Evolutionary conservation across 2,888 invertebrate species (phyloP), one percentile per base, ranked within the genome.

Genomic region (Hypena proboscidalis): DNA sequence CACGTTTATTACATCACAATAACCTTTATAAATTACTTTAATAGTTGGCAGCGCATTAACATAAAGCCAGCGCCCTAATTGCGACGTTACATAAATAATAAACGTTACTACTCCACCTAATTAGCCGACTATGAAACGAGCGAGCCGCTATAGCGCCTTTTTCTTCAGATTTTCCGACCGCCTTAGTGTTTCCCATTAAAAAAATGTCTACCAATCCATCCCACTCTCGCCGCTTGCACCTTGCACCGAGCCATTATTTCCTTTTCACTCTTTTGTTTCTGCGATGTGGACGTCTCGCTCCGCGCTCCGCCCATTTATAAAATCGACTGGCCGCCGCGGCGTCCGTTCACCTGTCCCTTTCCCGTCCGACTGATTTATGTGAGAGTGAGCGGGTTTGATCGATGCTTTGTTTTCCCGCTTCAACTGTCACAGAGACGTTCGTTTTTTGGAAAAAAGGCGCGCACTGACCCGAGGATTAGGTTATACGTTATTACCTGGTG

Each of bases 291-390:
- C 84, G 81, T 85, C 88, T 80, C 86, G 85, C 80, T 81, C 79
- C 58, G 77, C 70, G 85, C 90, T 83, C 90, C 90, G 89, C 90
- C 90, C 90, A 90, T 88, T 88, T 87, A 87, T 89, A 88, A 89
- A 85, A 88, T 89, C 89, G 88, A 84, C 83, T 86, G 85, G 75
- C 77, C 77, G 80, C 71, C 74, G 72, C 75, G 48, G 60, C 82
- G 84, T 77, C 85, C 81, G 78, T 79, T 84, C 89, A 86, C 87
- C 90, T 89, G 90, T 90, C 90, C 86, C 87, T 83, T 83, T 90
- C 90, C 74, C 76, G 75, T 77, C 79, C 83, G 79, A 71, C 85
- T 89, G 90, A 90, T 90, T 90, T 89, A 90, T 90, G 90, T 89
- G 90, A 80, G 90, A 88, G 90, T 78, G 90, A 90, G 79, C 85